phyloP scores from a whole-genome alignment of 2,888 invertebrate genomes.

The Leptopterna dolabrata region DNA sequence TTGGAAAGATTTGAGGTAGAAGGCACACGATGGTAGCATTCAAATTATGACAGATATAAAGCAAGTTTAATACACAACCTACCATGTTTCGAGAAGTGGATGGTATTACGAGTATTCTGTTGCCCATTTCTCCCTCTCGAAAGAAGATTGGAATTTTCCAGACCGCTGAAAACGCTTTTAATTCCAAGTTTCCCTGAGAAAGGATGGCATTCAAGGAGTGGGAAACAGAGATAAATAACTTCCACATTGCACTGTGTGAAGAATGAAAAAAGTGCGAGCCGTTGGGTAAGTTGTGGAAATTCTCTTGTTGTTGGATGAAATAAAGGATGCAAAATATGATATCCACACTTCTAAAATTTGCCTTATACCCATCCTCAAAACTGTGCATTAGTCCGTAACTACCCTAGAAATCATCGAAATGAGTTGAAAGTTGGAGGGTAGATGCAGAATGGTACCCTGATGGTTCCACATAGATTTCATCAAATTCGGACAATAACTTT shows the following conservation, averaged over 20 bases:
- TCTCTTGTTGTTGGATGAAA: no score
- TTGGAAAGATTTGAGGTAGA: not conserved
- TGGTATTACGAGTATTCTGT: not conserved
- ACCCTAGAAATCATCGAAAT: no score
- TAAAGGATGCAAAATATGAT: no score
- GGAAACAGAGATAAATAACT: conserved; percentile 4
- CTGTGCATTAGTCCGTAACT: no score
- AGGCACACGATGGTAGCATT: not conserved
- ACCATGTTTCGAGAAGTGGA: not conserved
- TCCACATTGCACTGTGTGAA: not conserved
- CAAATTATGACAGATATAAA: not conserved
- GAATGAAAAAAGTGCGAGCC: not conserved
- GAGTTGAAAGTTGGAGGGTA: no score
- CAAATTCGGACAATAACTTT: no score
- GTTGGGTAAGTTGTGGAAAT: not conserved
- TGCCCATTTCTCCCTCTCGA: not conserved
- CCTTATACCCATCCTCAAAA: no score
- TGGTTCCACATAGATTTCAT: no score
- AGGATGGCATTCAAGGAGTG: not conserved
- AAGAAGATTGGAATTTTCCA: not conserved
- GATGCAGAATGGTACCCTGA: no score
- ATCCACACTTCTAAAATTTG: no score
- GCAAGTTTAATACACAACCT: not conserved
- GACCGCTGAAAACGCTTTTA: not conserved
- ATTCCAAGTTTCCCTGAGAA: not conserved